A percentile compares a stretch with the other conserved stretches of the same genome.
Conservation (phyloP, 53 echinoderm and acorn worm genomes). For the Echinometra lucunter region DNA sequence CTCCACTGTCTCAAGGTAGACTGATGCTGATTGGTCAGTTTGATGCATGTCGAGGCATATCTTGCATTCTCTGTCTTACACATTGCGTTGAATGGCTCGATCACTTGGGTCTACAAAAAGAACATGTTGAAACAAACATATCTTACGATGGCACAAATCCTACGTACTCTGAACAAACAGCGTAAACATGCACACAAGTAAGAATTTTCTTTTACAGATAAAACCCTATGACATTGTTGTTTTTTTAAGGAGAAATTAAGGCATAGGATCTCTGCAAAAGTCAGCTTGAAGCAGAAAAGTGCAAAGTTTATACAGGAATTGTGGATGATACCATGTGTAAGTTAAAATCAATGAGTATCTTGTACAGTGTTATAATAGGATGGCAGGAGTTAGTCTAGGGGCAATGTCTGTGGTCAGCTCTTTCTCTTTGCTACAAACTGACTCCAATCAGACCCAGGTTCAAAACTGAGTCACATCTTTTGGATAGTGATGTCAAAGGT, state of each 20-base stretch:
- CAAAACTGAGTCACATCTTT: too few relatives aligned
- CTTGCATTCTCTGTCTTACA: slow-evolving; percentile 82
- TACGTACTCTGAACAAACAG: too few relatives aligned
- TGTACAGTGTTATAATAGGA: too few relatives aligned
- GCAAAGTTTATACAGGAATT: too few relatives aligned
- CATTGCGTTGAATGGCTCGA: slow-evolving; percentile 82
- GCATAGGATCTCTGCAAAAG: neutral
- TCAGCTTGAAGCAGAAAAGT: neutral
- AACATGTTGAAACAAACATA: neutral
- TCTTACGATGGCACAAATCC: neutral
- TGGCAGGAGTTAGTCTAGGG: too few relatives aligned
- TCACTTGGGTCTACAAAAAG: slow-evolving; percentile 27
- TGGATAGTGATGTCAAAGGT: too few relatives aligned
- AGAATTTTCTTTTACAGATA: neutral
- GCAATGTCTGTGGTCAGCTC: too few relatives aligned
- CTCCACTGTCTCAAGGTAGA: slow-evolving; percentile 97
- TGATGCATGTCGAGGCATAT: slow-evolving; percentile 81
- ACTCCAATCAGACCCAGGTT: too few relatives aligned
- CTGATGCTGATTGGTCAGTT: slow-evolving; percentile 90
- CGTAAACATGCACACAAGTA: neutral
- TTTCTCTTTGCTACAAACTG: too few relatives aligned
- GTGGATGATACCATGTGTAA: too few relatives aligned
- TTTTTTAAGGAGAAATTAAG: neutral
- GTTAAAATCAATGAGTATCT: too few relatives aligned
- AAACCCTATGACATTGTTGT: neutral